These are phyloP conservation scores for Scotopteryx bipunctaria DNA, from an alignment of 2,888 invertebrate genomes.

Conservation along the genomic window DNA sequence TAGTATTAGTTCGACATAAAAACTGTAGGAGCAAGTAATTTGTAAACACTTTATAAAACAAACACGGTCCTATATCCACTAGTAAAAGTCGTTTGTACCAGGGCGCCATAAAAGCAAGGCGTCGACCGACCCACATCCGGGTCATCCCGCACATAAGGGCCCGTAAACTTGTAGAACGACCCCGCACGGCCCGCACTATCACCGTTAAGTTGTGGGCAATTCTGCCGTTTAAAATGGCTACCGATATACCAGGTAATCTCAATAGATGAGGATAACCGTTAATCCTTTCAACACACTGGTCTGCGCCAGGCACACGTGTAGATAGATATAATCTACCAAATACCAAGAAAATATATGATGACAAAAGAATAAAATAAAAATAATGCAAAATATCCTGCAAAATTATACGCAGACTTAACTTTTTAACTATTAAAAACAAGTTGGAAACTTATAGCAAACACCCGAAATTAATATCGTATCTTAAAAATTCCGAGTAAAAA, in stretches of 20 bases:
- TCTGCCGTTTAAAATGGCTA: constrained; percentile 7
- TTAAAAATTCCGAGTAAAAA: not conserved
- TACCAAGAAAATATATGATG: too few species aligned
- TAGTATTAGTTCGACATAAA: too few species aligned
- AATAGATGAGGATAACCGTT: too few species aligned
- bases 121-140: constrained; percentile 21
- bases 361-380: too few species aligned
- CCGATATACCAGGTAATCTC: too few species aligned
- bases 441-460: not conserved
- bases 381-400: too few species aligned
- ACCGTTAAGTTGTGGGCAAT: constrained; percentile 23
- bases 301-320: too few species aligned
- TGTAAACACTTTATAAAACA: constrained; percentile 22
- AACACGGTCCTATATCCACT: constrained; percentile 18
- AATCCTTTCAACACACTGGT: too few species aligned
- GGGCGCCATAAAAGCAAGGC: constrained; percentile 34
- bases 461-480: not conserved
- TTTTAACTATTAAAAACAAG: too few species aligned
- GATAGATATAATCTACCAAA: too few species aligned
- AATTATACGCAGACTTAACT: too few species aligned
- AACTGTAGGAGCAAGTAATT: constrained; percentile 1
- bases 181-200: constrained; percentile 32
- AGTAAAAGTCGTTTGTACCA: constrained; percentile 32
- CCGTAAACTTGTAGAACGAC: constrained; percentile 34
- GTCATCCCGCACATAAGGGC: constrained; percentile 19